Evolutionary conservation across 2,888 invertebrate species (phyloP).

Genomic region (Thalpophila matura): DNA sequence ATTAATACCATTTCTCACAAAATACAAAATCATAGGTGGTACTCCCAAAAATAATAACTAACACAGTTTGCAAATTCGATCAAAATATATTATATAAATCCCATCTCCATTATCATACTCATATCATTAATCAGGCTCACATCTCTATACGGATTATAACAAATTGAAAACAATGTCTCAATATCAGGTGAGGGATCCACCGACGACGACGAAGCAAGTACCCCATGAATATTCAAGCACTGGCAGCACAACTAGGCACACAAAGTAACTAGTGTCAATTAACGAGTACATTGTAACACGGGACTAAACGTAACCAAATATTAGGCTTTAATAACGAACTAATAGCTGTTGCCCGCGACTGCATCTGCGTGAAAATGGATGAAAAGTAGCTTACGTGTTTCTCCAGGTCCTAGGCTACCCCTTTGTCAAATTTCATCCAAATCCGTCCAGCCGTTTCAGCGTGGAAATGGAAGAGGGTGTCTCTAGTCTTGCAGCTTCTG

Average conservation of each 20-base stretch:
- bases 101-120: constrained; percentile 44
- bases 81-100: constrained; percentile 49
- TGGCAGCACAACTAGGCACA: constrained; percentile 48
- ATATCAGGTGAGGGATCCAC: constrained; percentile 17
- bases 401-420: no score
- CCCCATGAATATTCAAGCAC: constrained; percentile 67
- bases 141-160: constrained; percentile 44
- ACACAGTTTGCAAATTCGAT: constrained; percentile 35
- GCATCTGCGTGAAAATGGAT: no score
- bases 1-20: no score
- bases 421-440: no score
- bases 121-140: constrained; percentile 44
- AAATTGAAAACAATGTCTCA: constrained; percentile 62
- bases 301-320: constrained; percentile 31
- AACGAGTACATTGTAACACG: constrained; percentile 57
- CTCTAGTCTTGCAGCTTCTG: no score
- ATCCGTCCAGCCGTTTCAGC: no score
- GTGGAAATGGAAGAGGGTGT: no score
- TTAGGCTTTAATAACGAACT: no score
- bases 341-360: no score
- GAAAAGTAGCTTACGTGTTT: no score
- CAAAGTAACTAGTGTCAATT: constrained; percentile 69
- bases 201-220: constrained; percentile 29
- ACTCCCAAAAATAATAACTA: constrained; percentile 15
- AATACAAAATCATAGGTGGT: background rate